Percentiles rank a stretch among this genome's conserved stretches.
These are phyloP conservation scores for Psammodynastes pulverulentus DNA, from an alignment of 2,113 vertebrate genomes.

Conservation along the genomic window DNA sequence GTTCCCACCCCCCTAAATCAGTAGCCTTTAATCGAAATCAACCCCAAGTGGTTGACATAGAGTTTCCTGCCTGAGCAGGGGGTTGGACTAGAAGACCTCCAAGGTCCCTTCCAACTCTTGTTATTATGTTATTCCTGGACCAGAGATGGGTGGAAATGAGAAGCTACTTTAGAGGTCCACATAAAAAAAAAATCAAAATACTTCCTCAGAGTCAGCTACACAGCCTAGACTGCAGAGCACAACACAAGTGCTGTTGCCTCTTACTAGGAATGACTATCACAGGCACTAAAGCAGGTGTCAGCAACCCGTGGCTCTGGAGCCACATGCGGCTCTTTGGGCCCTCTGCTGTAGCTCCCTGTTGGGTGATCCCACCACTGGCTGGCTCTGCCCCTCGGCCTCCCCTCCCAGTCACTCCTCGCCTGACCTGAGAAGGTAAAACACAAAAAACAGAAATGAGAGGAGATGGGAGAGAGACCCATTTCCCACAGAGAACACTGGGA, in stretches of 20 bases:
- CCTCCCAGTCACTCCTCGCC: too few species aligned
- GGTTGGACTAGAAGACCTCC: not conserved
- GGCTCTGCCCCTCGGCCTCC: too few species aligned
- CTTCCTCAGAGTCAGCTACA: not conserved
- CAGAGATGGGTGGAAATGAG: not conserved
- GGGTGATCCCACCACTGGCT: too few species aligned
- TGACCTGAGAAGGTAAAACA: too few species aligned
- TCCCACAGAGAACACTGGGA: too few species aligned
- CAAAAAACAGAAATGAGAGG: too few species aligned
- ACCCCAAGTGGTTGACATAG: not conserved
- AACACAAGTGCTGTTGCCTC: not conserved
- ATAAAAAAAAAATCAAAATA: not conserved
- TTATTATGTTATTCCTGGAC: not conserved
- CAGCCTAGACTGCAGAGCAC: not conserved
- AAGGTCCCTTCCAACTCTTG: not conserved
- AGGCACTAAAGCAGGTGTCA: not conserved
- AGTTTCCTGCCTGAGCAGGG: not conserved
- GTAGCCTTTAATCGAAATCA: not conserved
- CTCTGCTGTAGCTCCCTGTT: too few species aligned
- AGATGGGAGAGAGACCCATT: too few species aligned
- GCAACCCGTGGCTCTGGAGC: too few species aligned
- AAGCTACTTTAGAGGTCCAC: too few species aligned
- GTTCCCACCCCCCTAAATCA: accelerated
- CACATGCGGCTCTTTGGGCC: too few species aligned
- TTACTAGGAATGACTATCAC: not conserved